These are phyloP conservation scores for Drosophila albomicans DNA, from an alignment of 1,140 invertebrate species.

Conservation along the genomic window DNA sequence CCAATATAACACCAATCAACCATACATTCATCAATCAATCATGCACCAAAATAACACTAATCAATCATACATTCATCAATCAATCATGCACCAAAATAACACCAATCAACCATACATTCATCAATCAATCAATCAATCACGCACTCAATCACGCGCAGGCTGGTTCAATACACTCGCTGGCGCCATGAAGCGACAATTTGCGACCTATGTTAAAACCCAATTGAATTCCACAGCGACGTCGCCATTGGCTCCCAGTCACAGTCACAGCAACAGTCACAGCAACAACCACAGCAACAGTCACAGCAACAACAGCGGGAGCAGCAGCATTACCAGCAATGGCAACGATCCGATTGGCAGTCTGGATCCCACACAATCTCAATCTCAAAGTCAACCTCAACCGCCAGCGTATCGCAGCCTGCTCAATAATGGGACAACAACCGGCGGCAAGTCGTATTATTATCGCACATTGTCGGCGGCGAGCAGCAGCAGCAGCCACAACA, in stretches of 20 bases:
- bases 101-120: not conserved
- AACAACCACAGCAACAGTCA: not conserved
- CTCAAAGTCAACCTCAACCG: conserved; percentile 63
- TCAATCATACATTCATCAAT: conserved; percentile 9
- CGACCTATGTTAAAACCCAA: conserved; percentile 91
- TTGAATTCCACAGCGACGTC: conserved; percentile 84
- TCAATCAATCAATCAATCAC: conserved; percentile 19
- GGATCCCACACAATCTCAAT: conserved; percentile 24
- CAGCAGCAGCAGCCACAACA: conserved; percentile 75
- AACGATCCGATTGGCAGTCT: conserved; percentile 52
- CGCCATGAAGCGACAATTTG: conserved; percentile 89
- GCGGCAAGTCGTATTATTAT: conserved; percentile 70
- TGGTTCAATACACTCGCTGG: conserved; percentile 88
- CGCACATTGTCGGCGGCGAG: conserved; percentile 75
- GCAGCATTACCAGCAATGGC: conserved; percentile 24
- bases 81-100: conserved; percentile 5
- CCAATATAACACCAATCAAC: not conserved
- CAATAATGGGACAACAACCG: conserved; percentile 34
- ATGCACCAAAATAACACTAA: not conserved
- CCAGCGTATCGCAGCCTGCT: conserved; percentile 69
- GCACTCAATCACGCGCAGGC: conserved; percentile 80
- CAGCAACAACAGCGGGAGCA: conserved; percentile 15
- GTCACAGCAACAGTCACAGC: conserved; percentile 51
- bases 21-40: conserved; percentile 4
- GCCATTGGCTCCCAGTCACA: conserved; percentile 65